These are phyloP conservation scores for Kuschelorhynchus macadamiae DNA, from an alignment of 2,888 invertebrate species.

Conservation along the genomic window DNA sequence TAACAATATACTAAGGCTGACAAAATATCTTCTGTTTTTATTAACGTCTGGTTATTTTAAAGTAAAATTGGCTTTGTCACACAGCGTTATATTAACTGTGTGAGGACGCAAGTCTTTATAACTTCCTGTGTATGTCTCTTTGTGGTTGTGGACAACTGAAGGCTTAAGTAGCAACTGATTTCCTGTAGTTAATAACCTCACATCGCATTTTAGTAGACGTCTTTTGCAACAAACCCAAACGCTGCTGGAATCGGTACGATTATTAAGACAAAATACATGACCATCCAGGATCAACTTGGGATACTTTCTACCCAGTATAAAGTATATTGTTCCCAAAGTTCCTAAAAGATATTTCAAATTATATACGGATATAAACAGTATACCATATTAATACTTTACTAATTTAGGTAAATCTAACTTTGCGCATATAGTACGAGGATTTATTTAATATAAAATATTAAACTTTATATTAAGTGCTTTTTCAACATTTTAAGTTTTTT, in stretches of 20 bases:
- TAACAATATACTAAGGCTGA: too few relatives aligned
- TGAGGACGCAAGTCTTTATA: background rate
- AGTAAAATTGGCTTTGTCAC: background rate
- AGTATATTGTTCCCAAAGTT: conserved; percentile 17
- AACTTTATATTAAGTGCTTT: too few relatives aligned
- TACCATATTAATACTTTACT: too few relatives aligned
- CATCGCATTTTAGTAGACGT: conserved; percentile 8
- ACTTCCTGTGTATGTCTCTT: conserved; percentile 12
- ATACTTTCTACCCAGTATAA: conserved; percentile 11
- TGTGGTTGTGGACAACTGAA: conserved; percentile 18
- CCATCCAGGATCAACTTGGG: conserved; percentile 46
- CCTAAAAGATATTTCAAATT: too few relatives aligned
- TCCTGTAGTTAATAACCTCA: conserved; percentile 13
- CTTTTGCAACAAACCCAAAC: conserved; percentile 20
- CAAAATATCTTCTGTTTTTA: too few relatives aligned
- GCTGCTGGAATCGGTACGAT: conserved; percentile 5
- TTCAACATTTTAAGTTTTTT: too few relatives aligned
- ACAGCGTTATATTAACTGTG: background rate
- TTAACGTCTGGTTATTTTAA: too few relatives aligned
- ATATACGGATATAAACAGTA: too few relatives aligned
- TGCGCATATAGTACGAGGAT: too few relatives aligned
- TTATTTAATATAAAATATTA: too few relatives aligned
- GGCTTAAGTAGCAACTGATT: conserved; percentile 9
- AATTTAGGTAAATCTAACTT: too few relatives aligned
- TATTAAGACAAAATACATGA: conserved; percentile 48